Base-by-base conservation (phyloP, 2,113 vertebrate genomes). In the Argyrosomus japonicus region DNA sequence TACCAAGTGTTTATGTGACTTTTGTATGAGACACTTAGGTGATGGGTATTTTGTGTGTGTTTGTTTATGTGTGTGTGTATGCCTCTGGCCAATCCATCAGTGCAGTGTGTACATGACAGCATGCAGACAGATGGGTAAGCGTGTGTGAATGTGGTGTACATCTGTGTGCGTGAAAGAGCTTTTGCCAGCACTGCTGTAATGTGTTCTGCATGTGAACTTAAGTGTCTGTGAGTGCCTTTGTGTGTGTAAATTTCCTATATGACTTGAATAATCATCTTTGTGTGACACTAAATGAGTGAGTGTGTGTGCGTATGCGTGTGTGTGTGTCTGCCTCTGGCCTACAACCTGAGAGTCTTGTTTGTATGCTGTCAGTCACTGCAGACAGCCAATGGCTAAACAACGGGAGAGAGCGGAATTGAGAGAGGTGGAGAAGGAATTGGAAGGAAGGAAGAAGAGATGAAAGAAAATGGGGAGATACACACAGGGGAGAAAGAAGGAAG, bases 321-420 rank as follows among this genome's bases (percentile, higher is more conserved):
- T 72, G 57, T 51, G 47, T 73, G 57, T 68, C 8, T 1, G 62
- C 64, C 61, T 81, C 47, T 1, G 57, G 73, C 74, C 45, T 75
- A 71, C 78, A 79, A 68, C 72, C 67, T 79, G 68, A 73, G 77
- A 71, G 79, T 82, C 73, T 76, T 89, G 81, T 84, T 87, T 90
- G 74, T 83, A 79, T 84, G 79, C 84, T 74, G 90, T 91, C 90
- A 90, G 67, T 91, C 89, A 90, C 58, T 45, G 65, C 77, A 86
- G 86, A 89, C 60, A 67, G 81, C 83, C 85, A 83, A 70, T 87
- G 86, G 83, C 81, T 84, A 80, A 83, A 89, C 85, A 87, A 90
- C 76, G 53, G 21, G n/a, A 43, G 69, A 47, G 65, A 64, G 71
- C 60, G 60, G 56, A 74, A 79, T 54, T 79, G 62, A 81, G 75